Evolutionary conservation across 2,888 invertebrate species (phyloP).

Genomic region (Drosophila lutescens): DNA sequence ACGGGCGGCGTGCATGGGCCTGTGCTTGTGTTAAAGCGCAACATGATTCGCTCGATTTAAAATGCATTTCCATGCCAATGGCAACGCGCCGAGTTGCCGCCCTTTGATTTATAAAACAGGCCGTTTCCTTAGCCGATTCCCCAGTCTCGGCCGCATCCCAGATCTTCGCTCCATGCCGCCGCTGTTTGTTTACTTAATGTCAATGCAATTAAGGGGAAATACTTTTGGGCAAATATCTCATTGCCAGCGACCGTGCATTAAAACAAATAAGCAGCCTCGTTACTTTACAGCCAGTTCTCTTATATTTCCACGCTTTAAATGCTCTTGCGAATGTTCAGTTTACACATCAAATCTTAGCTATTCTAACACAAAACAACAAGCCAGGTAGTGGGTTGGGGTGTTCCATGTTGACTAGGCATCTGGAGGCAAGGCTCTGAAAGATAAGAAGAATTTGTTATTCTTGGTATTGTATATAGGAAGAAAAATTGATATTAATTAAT

Average conservation of each 20-base stretch:
- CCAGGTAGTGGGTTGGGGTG: constrained; percentile 29
- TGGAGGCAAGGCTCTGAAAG: constrained; percentile 55
- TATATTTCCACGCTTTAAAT: constrained; percentile 83
- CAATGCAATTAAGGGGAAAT: constrained; percentile 56
- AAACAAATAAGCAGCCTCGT: constrained; percentile 35
- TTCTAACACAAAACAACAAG: constrained; percentile 54
- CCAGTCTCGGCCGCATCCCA: constrained; percentile 24
- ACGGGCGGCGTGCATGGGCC: constrained; percentile 44
- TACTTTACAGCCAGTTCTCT: constrained; percentile 60
- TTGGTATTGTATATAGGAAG: no score
- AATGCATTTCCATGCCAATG: constrained; percentile 82
- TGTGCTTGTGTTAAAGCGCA: constrained; percentile 74
- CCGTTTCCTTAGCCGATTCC: constrained; percentile 36
- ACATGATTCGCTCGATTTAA: constrained; percentile 83
- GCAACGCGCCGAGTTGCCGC: constrained; percentile 78
- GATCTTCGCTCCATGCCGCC: constrained; percentile 31
- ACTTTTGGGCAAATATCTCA: constrained; percentile 33
- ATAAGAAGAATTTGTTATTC: background rate
- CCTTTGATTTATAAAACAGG: constrained; percentile 76
- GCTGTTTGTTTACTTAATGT: constrained; percentile 67
- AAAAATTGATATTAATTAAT: no score
- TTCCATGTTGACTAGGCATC: constrained; percentile 30
- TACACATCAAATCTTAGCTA: constrained; percentile 53
- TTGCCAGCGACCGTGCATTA: constrained; percentile 12
- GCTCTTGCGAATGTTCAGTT: constrained; percentile 66